A percentile compares a stretch with the other conserved stretches of the same genome.
Conservation (phyloP, 1,140 invertebrate species). For the Zophobas atratus region DNA sequence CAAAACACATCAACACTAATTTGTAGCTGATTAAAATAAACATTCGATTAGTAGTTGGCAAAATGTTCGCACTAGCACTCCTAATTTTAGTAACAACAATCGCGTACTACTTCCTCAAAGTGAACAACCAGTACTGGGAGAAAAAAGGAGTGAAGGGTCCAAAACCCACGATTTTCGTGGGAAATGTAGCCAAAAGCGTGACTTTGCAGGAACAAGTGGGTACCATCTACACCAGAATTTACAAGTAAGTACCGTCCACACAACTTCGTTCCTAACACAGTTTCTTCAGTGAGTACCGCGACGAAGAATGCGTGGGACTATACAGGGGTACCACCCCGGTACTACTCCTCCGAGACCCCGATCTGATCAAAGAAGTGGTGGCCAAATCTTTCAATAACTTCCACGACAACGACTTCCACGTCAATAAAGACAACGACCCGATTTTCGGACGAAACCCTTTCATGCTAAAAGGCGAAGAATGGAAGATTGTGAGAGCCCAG, state of each 20-base stretch:
- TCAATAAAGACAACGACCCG: slow-evolving; percentile 51
- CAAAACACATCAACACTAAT: too few species aligned
- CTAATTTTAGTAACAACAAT: neutral
- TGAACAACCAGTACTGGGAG: slow-evolving; percentile 57
- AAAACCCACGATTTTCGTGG: slow-evolving; percentile 55
- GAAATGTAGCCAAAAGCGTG: slow-evolving; percentile 60
- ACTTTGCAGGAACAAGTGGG: slow-evolving; percentile 21
- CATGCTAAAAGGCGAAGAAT: slow-evolving; percentile 67
- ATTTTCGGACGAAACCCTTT: slow-evolving; percentile 65
- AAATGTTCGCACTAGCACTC: neutral
- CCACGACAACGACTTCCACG: slow-evolving; percentile 59
- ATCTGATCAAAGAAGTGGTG: slow-evolving; percentile 64
- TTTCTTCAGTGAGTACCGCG: neutral
- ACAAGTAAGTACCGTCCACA: slow-evolving; percentile 51
- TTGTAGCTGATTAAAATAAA: neutral
- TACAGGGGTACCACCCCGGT: neutral
- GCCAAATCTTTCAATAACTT: slow-evolving; percentile 64
- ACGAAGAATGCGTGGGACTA: slow-evolving; percentile 12
- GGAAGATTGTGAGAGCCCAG: slow-evolving; percentile 71
- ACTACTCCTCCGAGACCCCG: slow-evolving; percentile 66
- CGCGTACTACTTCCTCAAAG: slow-evolving; percentile 19
- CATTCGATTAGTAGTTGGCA: neutral
- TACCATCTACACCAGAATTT: slow-evolving; percentile 43
- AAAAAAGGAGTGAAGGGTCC: slow-evolving; percentile 60
- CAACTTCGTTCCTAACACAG: slow-evolving; percentile 11